Evolutionary conservation across 2,888 invertebrate genomes (phyloP).

Genomic region (Aphrophora alni): DNA sequence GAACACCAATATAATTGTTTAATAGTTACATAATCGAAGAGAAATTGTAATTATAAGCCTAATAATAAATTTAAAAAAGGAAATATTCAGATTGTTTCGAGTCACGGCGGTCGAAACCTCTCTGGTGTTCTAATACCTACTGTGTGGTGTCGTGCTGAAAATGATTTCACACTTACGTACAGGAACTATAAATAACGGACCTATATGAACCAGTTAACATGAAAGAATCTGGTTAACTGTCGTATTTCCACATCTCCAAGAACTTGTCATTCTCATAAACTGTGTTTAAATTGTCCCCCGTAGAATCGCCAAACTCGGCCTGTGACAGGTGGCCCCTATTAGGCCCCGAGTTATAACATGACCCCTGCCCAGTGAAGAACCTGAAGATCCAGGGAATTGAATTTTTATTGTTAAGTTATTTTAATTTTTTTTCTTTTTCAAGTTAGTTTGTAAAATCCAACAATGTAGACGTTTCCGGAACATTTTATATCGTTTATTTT

Average conservation of each 20-base stretch:
- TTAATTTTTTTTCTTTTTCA: neutral
- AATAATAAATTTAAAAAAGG: too few relatives aligned
- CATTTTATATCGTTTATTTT: too few relatives aligned
- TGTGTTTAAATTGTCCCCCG: neutral
- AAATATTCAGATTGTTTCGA: too few relatives aligned
- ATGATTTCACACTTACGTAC: neutral
- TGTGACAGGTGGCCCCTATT: neutral
- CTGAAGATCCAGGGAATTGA: neutral
- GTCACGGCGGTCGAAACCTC: too few relatives aligned
- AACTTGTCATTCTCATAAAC: neutral
- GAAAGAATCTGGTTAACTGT: neutral
- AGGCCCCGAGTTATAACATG: too few relatives aligned
- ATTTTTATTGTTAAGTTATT: neutral
- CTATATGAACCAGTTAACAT: neutral
- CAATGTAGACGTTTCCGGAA: neutral
- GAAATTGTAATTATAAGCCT: too few relatives aligned
- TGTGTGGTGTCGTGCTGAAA: neutral
- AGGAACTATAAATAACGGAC: neutral
- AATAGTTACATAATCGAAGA: too few relatives aligned
- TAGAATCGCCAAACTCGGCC: neutral
- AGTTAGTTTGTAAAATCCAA: neutral
- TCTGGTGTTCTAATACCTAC: too few relatives aligned
- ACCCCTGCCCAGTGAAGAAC: neutral
- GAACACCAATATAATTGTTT: too few relatives aligned
- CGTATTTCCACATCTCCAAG: neutral